A percentile compares a stretch with the other conserved stretches of the same genome.
phyloP scores from a whole-genome alignment of 2,888 invertebrate genomes.

The Sepioteuthis lessoniana region DNA sequence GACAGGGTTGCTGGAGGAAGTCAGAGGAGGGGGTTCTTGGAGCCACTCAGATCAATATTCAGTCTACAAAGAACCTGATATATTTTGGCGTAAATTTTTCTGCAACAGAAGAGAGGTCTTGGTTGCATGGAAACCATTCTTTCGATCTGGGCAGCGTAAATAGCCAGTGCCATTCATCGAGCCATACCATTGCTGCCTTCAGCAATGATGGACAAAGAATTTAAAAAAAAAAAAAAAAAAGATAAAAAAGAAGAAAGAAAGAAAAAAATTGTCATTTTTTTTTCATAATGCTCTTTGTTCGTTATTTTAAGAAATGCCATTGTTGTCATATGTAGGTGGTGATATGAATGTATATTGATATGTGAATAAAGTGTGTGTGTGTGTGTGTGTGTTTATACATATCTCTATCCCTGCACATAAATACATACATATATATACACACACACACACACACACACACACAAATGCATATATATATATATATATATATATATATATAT shows the following conservation, averaged over 20 bases:
- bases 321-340: neutral
- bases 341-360: neutral
- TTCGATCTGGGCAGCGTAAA: neutral
- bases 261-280: neutral
- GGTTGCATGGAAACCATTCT: constrained; percentile 16
- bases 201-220: constrained; percentile 18
- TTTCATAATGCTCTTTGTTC: neutral
- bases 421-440: too few relatives aligned
- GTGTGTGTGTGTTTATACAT: too few relatives aligned
- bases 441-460: too few relatives aligned
- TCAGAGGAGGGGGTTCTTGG: neutral
- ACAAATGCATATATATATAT: too few relatives aligned
- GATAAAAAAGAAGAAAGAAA: too few relatives aligned
- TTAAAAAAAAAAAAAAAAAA: neutral
- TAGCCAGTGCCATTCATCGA: neutral
- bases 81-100: constrained; percentile 33
- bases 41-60: constrained; percentile 33
- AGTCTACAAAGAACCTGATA: constrained; percentile 14
- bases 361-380: neutral
- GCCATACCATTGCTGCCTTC: constrained; percentile 16
- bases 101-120: neutral
- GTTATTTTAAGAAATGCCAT: neutral
- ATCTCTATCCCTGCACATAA: too few relatives aligned
- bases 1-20: neutral
- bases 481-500: too few relatives aligned